A percentile compares a stretch with the other conserved stretches of the same genome.
Conservation (phyloP, 2,797 vertebrate genomes). For the Manis pentadactyla region DNA sequence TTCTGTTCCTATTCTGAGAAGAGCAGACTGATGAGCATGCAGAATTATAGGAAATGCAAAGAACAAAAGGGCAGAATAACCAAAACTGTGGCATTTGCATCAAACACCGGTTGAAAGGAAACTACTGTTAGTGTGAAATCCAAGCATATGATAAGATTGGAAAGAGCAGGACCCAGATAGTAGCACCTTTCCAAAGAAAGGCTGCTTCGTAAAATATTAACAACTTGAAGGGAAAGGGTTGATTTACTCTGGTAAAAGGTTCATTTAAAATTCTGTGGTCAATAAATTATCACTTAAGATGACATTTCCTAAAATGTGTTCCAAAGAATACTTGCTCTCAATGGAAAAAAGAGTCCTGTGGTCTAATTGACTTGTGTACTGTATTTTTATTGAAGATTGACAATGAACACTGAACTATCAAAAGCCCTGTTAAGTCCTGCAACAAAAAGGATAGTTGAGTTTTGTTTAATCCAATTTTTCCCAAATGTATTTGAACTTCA, state of each 20-base stretch:
- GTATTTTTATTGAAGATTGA: neutral
- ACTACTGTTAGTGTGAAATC: slow-evolving; percentile 12
- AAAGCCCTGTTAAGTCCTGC: neutral
- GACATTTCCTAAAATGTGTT: slow-evolving; percentile 62
- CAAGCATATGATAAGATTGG: neutral
- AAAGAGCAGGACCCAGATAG: neutral
- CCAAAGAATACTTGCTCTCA: neutral
- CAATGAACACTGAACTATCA: neutral
- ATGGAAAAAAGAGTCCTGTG: neutral
- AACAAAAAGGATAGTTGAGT: neutral
- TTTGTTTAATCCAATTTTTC: neutral
- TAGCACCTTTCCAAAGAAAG: neutral
- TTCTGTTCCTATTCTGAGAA: neutral
- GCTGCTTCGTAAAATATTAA: slow-evolving; percentile 6
- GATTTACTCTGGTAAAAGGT: neutral
- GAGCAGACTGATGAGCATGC: neutral
- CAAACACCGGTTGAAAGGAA: neutral
- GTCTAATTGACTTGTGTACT: neutral
- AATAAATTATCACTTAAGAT: slow-evolving; percentile 60
- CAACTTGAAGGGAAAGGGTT: neutral
- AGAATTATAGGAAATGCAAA: neutral
- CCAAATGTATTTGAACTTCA: neutral
- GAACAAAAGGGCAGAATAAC: neutral
- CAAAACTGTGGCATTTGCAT: neutral
- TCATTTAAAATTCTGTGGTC: slow-evolving; percentile 50